Evolutionary conservation across 2,113 vertebrate genomes (phyloP), one percentile per base, ranked within the genome.

Genomic region (Polyodon spathula): DNA sequence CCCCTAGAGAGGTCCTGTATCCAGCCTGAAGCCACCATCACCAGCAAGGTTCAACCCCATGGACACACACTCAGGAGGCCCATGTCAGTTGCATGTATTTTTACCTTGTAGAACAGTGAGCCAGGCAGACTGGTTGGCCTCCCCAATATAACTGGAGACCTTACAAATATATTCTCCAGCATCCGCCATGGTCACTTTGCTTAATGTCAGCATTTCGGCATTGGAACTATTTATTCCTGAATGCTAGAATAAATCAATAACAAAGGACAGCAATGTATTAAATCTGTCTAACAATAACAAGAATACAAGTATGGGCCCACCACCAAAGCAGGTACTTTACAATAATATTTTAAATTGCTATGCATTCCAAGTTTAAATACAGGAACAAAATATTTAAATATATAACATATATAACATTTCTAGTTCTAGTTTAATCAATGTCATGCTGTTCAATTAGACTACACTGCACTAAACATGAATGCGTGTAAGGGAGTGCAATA

Each of bases 141-240:
- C 87, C 78, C 95, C 96, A 90, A 98, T 94, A 92, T 98, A 98
- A 97, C 97, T 98, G 95, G 96, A 99, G 91, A 94, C 95, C 87
- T 94, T 93, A 94, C 96, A 99, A 82, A 88, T 92, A 90, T 98
- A 98, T 78, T 98, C 89, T 74, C 96, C 96, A 77, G 93, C 94
- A 59, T 99, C 94, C 56, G 86, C 90, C 88, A 92, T 88, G 60
- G 96, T 95, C 86, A 99, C 92, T 84, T 97, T 99, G 90, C 76
- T 86, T 80, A 99, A 89, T 80, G 88, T 92, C 87, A 99, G 94
- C 84, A 94, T 86, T 83, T 98, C 95, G 83, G 95, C 92, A 76
- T 97, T 95, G 71, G 96, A 96, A 89, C 92, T 99, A 94, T 99
- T 98, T 89, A 99, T 99, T 86, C 95, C 95, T 82, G 96, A 99